A percentile compares a stretch with the other conserved stretches of the same genome.
Evolutionary conservation across 2,113 vertebrate species (phyloP).

Genomic region (Propithecus coquereli): DNA sequence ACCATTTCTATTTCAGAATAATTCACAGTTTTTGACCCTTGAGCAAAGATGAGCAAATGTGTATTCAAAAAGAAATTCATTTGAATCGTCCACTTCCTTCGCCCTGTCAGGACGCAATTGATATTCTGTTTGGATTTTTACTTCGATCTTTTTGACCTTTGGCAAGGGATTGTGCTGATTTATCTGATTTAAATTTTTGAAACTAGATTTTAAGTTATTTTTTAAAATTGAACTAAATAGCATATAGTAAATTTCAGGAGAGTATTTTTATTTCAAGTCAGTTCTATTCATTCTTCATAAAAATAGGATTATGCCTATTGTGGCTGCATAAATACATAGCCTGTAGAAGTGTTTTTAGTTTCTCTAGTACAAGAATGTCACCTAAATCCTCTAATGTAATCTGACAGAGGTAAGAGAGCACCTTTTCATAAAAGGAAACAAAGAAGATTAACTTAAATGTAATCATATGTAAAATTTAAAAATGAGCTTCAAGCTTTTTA

Average conservation of each 20-base stretch:
- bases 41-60: conserved; percentile 70
- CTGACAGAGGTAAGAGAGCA: conserved; percentile 49
- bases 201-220: conserved; percentile 46
- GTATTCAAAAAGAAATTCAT: conserved; percentile 64
- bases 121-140: conserved; percentile 68
- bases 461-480: conserved; percentile 47
- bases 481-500: conserved; percentile 26
- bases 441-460: conserved; percentile 51
- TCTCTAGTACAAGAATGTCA: conserved; percentile 41
- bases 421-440: conserved; percentile 33
- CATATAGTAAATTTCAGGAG: conserved; percentile 3
- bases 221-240: conserved; percentile 32
- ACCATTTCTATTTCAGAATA: conserved; percentile 75
- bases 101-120: conserved; percentile 63
- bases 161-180: conserved; percentile 47
- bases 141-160: conserved; percentile 68
- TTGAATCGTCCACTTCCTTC: conserved; percentile 62
- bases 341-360: conserved; percentile 32
- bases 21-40: conserved; percentile 76
- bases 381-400: conserved; percentile 53
- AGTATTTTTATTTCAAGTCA: conserved; percentile 38
- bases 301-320: conserved; percentile 47
- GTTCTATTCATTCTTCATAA: conserved; percentile 41
- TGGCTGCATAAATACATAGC: conserved; percentile 11
- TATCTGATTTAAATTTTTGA: conserved; percentile 61